Evolutionary conservation across 2,888 invertebrate species (phyloP), one percentile per base, ranked within the genome.

Genomic region (Fragum fragum): DNA sequence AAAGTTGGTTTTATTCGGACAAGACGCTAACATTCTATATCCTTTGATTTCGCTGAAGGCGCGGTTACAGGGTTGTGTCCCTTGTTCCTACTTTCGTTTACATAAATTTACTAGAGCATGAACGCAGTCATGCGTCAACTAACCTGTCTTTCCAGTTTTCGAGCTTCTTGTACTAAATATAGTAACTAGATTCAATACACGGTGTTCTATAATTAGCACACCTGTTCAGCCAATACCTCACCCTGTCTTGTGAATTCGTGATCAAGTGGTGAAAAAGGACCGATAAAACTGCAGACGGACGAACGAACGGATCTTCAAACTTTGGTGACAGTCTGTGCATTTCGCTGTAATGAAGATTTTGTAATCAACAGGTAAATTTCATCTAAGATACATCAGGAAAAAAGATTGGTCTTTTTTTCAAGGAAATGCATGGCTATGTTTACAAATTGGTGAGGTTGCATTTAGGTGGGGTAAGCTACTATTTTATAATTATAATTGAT

Each of bases 391-490:
- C 3, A 36, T 36, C 32, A 36, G 9, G 32, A 36, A 36, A 36
- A 36, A 36, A 36, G 5, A 36, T 9, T 36, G 32, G 9, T 36
- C 32, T 36, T 36, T 36, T 36, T 36, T 9, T 3, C 9, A 3
- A 6, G 32, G 11, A 32, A 16, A 55, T 32, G 69, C 73, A 61
- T 76, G 77, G 29, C 26, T 52, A 52, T 83, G 85, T 85, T 85
- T 85, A 82, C 79, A 81, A 76, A 73, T 57, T 69, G 18, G 18
- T 69, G 18, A 23, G 26, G 53, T 39, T 66, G 23, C 59, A 57
- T 32, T 52, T 73, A 79, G 83, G 83, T 85, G 85, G 81, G 81
- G 85, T 85, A n/a, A n/a, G n/a, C n/a, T n/a, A n/a, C n/a, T n/a
- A n/a, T n/a, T n/a, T n/a, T n/a, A n/a, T n/a, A n/a, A n/a, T n/a